A percentile compares a stretch with the other conserved stretches of the same genome.
Conservation (phyloP, 2,888 invertebrate species). For the Erebia aethiops region DNA sequence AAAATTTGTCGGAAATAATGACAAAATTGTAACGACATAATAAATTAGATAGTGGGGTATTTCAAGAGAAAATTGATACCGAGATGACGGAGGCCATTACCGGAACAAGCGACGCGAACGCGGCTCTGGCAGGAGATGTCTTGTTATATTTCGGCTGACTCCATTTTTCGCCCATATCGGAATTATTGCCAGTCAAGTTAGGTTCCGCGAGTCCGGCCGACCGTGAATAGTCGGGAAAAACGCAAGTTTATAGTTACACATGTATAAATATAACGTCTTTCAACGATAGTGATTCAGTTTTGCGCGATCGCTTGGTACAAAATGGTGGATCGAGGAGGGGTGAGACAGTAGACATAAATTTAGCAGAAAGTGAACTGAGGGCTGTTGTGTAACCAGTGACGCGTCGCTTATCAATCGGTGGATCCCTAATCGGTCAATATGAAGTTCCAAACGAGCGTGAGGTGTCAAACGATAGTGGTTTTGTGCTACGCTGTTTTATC, state of each 20-base stretch:
- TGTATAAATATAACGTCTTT: conserved; percentile 78
- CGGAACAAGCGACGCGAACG: conserved; percentile 68
- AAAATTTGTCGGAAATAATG: conserved; percentile 56
- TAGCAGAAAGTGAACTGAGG: conserved; percentile 67
- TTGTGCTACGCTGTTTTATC: conserved; percentile 56
- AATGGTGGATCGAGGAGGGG: conserved; percentile 70
- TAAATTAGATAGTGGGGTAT: conserved; percentile 58
- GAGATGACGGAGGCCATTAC: conserved; percentile 54
- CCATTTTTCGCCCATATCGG: conserved; percentile 66
- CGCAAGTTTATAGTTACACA: conserved; percentile 74
- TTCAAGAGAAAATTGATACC: conserved; percentile 45
- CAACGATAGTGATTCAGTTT: conserved; percentile 77
- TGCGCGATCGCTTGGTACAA: conserved; percentile 77
- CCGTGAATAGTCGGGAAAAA: conserved; percentile 75
- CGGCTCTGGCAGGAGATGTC: conserved; percentile 47
- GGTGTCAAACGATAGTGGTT: conserved; percentile 61
- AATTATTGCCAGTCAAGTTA: conserved; percentile 56
- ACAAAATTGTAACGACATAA: conserved; percentile 53
- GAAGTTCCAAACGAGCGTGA: conserved; percentile 55
- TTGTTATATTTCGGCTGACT: conserved; percentile 62
- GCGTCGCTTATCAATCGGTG: conserved; percentile 43
- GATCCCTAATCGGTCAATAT: conserved; percentile 50
- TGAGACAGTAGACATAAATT: conserved; percentile 46
- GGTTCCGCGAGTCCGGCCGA: conserved; percentile 64
- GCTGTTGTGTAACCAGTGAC: conserved; percentile 56